Evolutionary conservation across 2,797 vertebrate species (phyloP), one percentile per base, ranked within the genome.

Genomic region (Bradypodion pumilum): DNA sequence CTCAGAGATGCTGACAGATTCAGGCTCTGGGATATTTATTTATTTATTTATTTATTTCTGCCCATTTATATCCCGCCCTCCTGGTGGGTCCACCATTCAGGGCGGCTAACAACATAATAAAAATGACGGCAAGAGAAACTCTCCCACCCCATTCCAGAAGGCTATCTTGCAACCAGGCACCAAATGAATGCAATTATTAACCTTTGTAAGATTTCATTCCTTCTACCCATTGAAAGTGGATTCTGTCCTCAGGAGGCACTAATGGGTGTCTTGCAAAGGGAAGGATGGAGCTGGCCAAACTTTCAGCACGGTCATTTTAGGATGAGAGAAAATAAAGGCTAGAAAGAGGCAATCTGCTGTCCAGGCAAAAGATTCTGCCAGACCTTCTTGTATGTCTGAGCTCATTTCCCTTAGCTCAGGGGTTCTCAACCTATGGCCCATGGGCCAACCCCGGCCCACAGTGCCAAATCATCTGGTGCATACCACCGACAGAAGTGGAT

Each of bases 111-210:
- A n/a, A n/a, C n/a, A n/a, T n/a, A n/a, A n/a, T n/a, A n/a, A n/a
- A n/a, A n/a, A n/a, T 49, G 1, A 15, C 27, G 88, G 49, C 10
- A 4, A 59, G 1, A 80, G 0, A 1, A 0, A 1, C 62, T 4
- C 15, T 88, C 73, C 46, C 78, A 87, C 76, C 75, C 32, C 59
- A 16, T 7, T 46, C 74, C 80, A 19, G 0, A 85, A 78, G 19
- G 72, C 52, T 0, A 10, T 1, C 63, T 85, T 63, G 40, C 80
- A 63, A 89, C 0, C 76, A 52, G 4, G 0, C 25, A 7, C 56
- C 77, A 56, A 90, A 60, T 37, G 62, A 89, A 27, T 78, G 87
- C 84, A 89, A 92, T 94, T 91, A 92, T 94, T 91, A 94, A 93
- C 93, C 92, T 92, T 88, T 27, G 85, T 29, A 40, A 46, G 87